A percentile compares a stretch with the other conserved stretches of the same genome.
Conservation (phyloP, 1,140 invertebrate species). For the Lepidurus packardi region DNA sequence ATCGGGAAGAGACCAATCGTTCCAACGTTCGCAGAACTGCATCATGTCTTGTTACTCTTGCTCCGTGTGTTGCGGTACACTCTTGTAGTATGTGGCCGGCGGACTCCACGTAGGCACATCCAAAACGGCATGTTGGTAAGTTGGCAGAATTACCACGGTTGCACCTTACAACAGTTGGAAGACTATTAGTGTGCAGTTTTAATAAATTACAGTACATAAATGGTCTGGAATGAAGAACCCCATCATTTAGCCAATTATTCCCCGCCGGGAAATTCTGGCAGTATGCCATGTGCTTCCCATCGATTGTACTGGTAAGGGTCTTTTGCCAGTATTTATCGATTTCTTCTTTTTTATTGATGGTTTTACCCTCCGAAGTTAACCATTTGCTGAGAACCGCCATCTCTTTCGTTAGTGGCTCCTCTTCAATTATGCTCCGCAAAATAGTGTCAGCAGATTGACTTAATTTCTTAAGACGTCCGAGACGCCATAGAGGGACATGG, state of each 20-base stretch:
- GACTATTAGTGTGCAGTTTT: background rate
- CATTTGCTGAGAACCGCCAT: background rate
- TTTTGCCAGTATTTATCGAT: background rate
- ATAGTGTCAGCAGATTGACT: background rate
- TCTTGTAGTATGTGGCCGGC: slow-evolving; percentile 15
- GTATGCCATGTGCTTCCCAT: background rate
- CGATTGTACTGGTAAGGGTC: background rate
- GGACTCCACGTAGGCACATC: background rate
- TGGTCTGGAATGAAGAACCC: background rate
- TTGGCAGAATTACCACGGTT: background rate
- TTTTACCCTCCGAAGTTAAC: background rate
- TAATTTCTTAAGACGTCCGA: background rate
- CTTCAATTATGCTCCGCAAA: background rate
- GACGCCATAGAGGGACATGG: background rate
- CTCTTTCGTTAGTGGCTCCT: background rate
- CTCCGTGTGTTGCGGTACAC: background rate
- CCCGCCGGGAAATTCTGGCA: background rate
- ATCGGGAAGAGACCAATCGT: no score
- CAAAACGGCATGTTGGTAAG: background rate
- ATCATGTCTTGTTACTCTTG: slow-evolving; percentile 21
- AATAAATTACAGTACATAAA: background rate
- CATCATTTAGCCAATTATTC: background rate
- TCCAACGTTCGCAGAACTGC: no score
- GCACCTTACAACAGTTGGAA: background rate
- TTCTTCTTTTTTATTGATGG: background rate